These are phyloP conservation scores for Sylvicola cinctus DNA, from an alignment of 2,888 invertebrate species.

Conservation along the genomic window DNA sequence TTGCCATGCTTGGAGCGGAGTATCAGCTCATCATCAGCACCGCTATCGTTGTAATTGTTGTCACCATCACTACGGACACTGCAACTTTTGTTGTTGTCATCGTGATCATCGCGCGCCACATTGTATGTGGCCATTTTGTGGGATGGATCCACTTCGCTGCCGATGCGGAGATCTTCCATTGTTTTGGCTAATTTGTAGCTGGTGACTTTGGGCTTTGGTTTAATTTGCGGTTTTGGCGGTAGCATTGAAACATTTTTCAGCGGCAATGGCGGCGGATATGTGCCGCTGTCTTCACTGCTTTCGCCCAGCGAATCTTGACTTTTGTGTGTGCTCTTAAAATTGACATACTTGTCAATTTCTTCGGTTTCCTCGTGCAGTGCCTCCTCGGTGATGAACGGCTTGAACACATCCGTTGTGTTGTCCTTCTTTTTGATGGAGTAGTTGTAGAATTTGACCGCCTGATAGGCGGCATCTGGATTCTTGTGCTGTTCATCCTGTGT, in stretches of 20 bases:
- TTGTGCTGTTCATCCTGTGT: slow-evolving; percentile 71
- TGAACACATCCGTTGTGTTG: slow-evolving; percentile 41
- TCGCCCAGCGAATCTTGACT: slow-evolving; percentile 36
- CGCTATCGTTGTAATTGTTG: neutral
- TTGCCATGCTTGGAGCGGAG: slow-evolving; percentile 23
- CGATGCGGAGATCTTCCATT: slow-evolving; percentile 21
- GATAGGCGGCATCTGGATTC: slow-evolving; percentile 76
- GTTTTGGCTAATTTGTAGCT: slow-evolving; percentile 19
- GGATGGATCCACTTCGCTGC: neutral
- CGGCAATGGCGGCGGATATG: slow-evolving; percentile 22
- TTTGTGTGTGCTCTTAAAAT: slow-evolving; percentile 49
- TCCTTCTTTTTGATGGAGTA: slow-evolving; percentile 68
- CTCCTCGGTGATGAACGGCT: slow-evolving; percentile 62
- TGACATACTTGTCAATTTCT: slow-evolving; percentile 56
- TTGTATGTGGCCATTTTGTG: slow-evolving; percentile 12
- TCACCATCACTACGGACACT: no score
- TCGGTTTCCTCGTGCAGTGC: slow-evolving; percentile 65
- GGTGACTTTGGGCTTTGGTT: slow-evolving; percentile 28
- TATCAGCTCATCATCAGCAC: slow-evolving; percentile 17
- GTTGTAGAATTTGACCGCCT: slow-evolving; percentile 79
- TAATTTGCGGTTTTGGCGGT: slow-evolving; percentile 29
- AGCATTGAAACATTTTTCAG: slow-evolving; percentile 24
- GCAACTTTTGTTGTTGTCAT: slow-evolving; percentile 6
- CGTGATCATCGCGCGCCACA: slow-evolving; percentile 18
- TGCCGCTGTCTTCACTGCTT: slow-evolving; percentile 13